phyloP scores from a whole-genome alignment of 2,113 vertebrate species.

The Syngnathus floridae region DNA sequence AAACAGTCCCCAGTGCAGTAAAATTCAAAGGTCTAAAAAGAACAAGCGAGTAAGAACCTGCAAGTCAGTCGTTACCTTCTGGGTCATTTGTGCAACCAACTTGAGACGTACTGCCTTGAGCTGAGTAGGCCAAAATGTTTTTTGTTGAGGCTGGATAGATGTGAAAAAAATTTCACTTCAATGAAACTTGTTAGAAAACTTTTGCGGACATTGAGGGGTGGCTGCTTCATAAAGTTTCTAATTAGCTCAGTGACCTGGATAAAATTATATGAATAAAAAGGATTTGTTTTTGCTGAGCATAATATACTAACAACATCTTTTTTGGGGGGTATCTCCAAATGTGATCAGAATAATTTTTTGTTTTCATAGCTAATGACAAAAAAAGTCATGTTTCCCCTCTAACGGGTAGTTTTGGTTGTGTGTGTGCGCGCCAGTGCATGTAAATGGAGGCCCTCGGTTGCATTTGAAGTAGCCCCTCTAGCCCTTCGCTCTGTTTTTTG shows the following conservation, averaged over 20 bases:
- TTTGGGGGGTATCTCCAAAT: not conserved
- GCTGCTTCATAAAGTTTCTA: not conserved
- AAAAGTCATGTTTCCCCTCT: not conserved
- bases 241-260: not conserved
- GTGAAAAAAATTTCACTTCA: no score
- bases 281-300: not conserved
- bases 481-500: conserved; percentile 52
- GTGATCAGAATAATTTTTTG: conserved; percentile 13
- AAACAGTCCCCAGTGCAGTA: no score
- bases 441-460: conserved; percentile 47
- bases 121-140: no score
- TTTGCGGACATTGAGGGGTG: not conserved
- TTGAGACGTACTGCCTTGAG: no score
- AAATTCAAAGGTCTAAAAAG: no score
- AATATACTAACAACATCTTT: not conserved
- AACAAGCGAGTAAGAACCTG: no score
- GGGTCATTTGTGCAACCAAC: no score
- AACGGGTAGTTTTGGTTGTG: not conserved
- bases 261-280: not conserved
- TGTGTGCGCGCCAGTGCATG: conserved; percentile 33
- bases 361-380: conserved; percentile 46
- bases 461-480: conserved; percentile 59
- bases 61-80: no score
- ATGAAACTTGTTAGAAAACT: no score
- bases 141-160: no score